Base-by-base conservation (phyloP, 1,140 invertebrate species). In the Cyrtorhinus lividipennis region DNA sequence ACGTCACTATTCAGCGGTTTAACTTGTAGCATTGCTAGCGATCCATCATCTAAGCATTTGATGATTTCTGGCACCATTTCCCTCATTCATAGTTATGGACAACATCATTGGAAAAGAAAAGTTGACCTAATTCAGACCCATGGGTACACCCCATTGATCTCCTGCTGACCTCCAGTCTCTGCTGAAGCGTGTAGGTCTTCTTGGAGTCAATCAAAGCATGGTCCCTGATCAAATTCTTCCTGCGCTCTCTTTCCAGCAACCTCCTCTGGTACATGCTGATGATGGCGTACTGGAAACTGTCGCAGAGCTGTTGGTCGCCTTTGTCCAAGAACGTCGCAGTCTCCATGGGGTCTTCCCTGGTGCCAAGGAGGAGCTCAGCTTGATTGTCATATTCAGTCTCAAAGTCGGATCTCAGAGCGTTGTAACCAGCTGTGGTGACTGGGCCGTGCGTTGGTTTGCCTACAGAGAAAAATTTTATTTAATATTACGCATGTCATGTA, bases 361-460 rank as follows among this genome's bases (percentile, higher is more conserved):
- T 20, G 10, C 48, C 58, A 26, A 93, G 74, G 24, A 89, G 73
- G 30, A 80, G 75, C 72, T 94, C 92, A 0, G 89, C 88, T 69
- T 84, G 83, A 65, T 88, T 82, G 71, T 92, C 88, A 73, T 85
- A 87, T 65, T 91, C 90, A 1, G 83, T 74, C 67, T 87, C 84
- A 75, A 95, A 94, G 70, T 94, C 90, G n/a, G 88, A 86, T 62
- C 91, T 76, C 2, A 85, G 85, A 24, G 89, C 80, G 73, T 88
- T 88, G 72, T 94, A 95, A 0, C 90, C 90, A 12, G 86, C 86
- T 2, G 48, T 53, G 48, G 5, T 20, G 20, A 53, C 20, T 5
- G 48, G 20, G 8, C 48, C 48, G 18, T 22, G 20, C 18, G 20
- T 20, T 20, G 10, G 48, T 20, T 53, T 53, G 18, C 48, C 48